Conservation (phyloP, 2,888 invertebrate genomes). For the Rhopalosiphum nymphaeae region DNA sequence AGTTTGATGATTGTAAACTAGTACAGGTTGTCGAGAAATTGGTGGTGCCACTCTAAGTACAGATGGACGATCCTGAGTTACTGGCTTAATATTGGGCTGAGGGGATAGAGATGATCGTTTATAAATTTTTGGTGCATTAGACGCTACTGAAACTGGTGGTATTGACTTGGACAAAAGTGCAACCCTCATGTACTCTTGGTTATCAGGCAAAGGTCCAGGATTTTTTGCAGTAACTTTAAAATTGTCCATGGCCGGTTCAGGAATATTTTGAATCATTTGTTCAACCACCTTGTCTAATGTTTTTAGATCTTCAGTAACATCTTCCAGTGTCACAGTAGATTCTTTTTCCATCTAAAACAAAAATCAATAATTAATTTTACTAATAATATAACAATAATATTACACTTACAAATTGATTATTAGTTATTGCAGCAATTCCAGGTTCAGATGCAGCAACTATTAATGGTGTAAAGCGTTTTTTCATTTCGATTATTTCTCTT, state of each 20-base stretch:
- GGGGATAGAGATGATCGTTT: conserved; percentile 43
- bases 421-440: conserved; percentile 64
- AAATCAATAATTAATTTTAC: not conserved
- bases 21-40: conserved; percentile 64
- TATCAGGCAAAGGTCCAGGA: conserved; percentile 68
- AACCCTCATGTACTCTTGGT: conserved; percentile 69
- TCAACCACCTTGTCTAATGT: conserved; percentile 81
- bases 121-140: conserved; percentile 69
- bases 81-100: conserved; percentile 27
- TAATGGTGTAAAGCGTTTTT: conserved; percentile 77
- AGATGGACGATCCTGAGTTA: conserved; percentile 64
- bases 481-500: conserved; percentile 83
- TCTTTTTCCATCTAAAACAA: conserved; percentile 68
- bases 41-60: conserved; percentile 67
- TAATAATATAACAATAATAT: not conserved
- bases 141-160: conserved; percentile 70
- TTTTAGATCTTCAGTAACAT: conserved; percentile 78
- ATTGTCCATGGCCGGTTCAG: conserved; percentile 69
- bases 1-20: conserved; percentile 35
- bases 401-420: conserved; percentile 56
- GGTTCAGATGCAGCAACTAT: conserved; percentile 66
- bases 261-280: conserved; percentile 75
- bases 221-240: conserved; percentile 68
- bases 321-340: conserved; percentile 68
- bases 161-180: conserved; percentile 70